These are phyloP conservation scores for Drosophila tropicalis DNA, from an alignment of 1,140 invertebrate species.

Conservation along the genomic window DNA sequence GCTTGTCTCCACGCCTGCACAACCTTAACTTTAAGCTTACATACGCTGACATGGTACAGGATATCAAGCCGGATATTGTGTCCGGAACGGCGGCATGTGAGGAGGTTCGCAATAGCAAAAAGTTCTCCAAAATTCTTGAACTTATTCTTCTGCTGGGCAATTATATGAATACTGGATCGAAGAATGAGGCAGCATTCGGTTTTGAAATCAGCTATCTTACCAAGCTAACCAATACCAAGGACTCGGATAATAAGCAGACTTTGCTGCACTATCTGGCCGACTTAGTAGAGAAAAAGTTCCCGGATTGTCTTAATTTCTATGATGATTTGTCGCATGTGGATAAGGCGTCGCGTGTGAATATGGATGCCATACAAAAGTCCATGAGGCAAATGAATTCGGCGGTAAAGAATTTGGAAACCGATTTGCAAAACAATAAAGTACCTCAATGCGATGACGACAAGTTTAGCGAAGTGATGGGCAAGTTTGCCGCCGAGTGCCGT, in stretches of 20 bases:
- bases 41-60: constrained; percentile 89
- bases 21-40: constrained; percentile 94
- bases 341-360: constrained; percentile 91
- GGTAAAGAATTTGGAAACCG: constrained; percentile 93
- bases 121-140: constrained; percentile 95
- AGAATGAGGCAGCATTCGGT: constrained; percentile 96
- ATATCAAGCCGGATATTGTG: constrained; percentile 98
- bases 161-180: constrained; percentile 97
- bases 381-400: constrained; percentile 94
- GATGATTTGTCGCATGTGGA: constrained; percentile 95
- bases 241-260: constrained; percentile 95
- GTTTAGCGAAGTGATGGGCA: constrained; percentile 92
- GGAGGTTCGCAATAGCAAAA: constrained; percentile 94
- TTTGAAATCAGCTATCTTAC: constrained; percentile 98
- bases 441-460: constrained; percentile 91
- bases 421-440: constrained; percentile 91
- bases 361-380: constrained; percentile 93
- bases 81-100: constrained; percentile 97
- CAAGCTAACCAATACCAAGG: constrained; percentile 97
- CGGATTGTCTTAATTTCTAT: constrained; percentile 91
- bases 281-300: constrained; percentile 93
- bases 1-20: constrained; percentile 92
- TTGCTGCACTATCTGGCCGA: constrained; percentile 96
- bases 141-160: constrained; percentile 96
- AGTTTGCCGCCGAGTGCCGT: constrained; percentile 91